Conservation (phyloP, 2,797 vertebrate species). For the Geotria australis region DNA sequence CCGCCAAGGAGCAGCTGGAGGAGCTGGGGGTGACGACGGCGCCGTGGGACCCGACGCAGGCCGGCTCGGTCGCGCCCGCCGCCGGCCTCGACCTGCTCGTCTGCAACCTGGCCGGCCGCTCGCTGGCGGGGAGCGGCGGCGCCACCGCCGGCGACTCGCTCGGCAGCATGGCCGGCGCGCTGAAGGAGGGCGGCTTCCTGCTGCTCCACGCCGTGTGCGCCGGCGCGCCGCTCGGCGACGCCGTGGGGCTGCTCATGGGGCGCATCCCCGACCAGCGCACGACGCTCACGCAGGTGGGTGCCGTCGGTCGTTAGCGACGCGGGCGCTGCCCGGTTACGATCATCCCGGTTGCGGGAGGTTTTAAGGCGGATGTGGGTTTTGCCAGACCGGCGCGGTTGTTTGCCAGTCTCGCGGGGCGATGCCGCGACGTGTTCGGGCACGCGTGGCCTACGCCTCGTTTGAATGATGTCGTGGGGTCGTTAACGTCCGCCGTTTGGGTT, state of each 20-base stretch:
- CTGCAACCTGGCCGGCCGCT: constrained; percentile 27
- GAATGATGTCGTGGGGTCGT: too few relatives aligned
- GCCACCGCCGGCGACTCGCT: constrained; percentile 7
- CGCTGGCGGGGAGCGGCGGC: too few relatives aligned
- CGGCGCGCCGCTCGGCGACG: constrained; percentile 41
- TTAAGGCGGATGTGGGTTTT: too few relatives aligned
- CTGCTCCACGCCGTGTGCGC: constrained; percentile 46
- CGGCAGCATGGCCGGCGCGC: constrained; percentile 26
- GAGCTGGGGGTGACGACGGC: constrained; percentile 11
- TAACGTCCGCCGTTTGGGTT: too few relatives aligned
- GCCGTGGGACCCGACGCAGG: constrained; percentile 34
- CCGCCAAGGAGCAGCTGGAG: constrained; percentile 14
- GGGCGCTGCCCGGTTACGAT: too few relatives aligned
- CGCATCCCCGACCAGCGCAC: constrained; percentile 8
- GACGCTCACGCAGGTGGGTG: too few relatives aligned
- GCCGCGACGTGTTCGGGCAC: too few relatives aligned
- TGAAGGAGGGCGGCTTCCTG: constrained; percentile 45
- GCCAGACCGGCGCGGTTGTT: too few relatives aligned
- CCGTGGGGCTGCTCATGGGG: constrained; percentile 27
- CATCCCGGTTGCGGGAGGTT: too few relatives aligned
- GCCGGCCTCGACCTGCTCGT: constrained; percentile 28
- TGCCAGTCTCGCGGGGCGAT: too few relatives aligned
- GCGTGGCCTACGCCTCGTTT: too few relatives aligned
- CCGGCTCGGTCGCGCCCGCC: constrained; percentile 12
- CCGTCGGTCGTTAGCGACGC: too few relatives aligned